Conservation (phyloP, 2,113 vertebrate species). For the Desmodus rotundus region DNA sequence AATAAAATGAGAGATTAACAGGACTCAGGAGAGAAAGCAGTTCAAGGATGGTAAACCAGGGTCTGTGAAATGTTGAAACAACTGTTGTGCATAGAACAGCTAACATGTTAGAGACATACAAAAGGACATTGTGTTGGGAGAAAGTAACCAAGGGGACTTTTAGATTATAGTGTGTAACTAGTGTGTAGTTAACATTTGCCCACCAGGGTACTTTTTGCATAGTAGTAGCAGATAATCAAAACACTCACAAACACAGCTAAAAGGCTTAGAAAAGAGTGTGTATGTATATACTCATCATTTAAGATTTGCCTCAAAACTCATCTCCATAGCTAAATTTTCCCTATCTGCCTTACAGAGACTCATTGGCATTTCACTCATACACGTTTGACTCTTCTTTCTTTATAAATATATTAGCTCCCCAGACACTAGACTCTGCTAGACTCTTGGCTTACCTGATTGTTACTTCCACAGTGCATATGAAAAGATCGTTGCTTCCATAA, state of each 20-base stretch:
- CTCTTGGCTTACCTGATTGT: background rate
- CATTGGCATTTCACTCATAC: background rate
- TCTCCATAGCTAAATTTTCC: background rate
- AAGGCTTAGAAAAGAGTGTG: background rate
- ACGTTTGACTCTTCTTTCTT: background rate
- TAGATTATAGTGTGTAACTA: conserved; percentile 29
- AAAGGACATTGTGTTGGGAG: background rate
- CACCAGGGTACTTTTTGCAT: background rate
- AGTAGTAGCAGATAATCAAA: background rate
- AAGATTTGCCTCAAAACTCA: background rate
- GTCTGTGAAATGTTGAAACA: conserved; percentile 51
- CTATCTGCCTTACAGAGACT: background rate
- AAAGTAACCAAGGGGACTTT: conserved; percentile 12
- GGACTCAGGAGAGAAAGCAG: conserved; percentile 45
- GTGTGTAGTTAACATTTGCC: conserved; percentile 20
- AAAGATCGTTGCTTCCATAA: background rate
- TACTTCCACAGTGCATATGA: background rate
- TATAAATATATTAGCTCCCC: background rate
- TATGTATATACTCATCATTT: background rate
- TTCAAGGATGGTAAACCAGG: background rate
- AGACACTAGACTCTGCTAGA: background rate
- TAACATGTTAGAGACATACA: background rate
- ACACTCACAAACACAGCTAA: background rate
- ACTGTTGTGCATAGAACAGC: conserved; percentile 25
- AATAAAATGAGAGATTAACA: conserved; percentile 63